These are phyloP conservation scores for Balearica regulorum DNA, from an alignment of 2,797 vertebrate genomes.

Conservation along the genomic window DNA sequence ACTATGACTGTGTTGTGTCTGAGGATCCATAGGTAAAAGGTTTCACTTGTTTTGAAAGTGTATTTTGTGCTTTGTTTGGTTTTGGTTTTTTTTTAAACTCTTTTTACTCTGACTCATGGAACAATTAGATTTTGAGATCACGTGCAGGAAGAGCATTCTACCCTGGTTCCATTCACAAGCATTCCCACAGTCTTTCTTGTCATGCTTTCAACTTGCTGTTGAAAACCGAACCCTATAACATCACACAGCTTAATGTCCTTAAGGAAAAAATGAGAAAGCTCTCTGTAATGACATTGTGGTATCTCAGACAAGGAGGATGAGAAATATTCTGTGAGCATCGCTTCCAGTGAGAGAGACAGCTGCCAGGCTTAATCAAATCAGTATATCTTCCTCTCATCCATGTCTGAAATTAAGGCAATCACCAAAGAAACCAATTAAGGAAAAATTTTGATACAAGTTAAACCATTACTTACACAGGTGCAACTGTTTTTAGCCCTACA, in stretches of 20 bases:
- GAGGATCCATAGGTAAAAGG: background rate
- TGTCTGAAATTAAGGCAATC: background rate
- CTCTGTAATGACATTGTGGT: background rate
- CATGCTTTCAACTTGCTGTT: background rate
- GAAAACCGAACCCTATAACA: background rate
- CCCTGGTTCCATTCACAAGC: background rate
- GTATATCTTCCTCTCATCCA: background rate
- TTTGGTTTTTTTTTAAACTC: background rate
- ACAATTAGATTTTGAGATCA: background rate
- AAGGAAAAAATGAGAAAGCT: background rate
- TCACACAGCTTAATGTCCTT: background rate
- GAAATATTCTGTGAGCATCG: background rate
- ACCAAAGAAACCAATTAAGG: background rate
- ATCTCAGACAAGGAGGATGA: background rate
- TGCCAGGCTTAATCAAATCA: conserved; percentile 3
- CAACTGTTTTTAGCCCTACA: background rate
- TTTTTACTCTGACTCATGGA: background rate
- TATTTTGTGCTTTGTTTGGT: background rate
- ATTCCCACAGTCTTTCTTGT: background rate
- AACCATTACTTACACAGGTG: background rate
- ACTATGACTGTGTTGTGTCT: background rate
- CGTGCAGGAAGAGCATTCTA: background rate
- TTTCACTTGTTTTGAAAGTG: background rate
- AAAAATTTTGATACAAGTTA: background rate
- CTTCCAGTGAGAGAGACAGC: background rate